Evolutionary conservation across 1,140 invertebrate species (phyloP).

Genomic region (Cotesia typhae): DNA sequence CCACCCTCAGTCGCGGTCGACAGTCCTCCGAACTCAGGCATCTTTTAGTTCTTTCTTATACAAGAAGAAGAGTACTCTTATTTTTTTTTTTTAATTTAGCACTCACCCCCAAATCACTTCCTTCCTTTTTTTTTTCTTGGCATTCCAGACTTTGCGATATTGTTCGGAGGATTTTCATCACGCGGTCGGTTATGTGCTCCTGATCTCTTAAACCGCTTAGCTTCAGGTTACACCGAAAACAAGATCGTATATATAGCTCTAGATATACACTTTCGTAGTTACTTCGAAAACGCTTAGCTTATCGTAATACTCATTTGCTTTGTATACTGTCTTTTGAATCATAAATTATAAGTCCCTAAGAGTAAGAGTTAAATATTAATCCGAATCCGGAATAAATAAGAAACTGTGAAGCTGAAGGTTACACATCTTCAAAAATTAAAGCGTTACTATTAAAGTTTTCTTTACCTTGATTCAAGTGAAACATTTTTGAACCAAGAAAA

Average conservation of each 20-base stretch:
- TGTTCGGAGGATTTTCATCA: slow-evolving; percentile 57
- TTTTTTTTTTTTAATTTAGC: not conserved
- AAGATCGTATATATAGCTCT: slow-evolving; percentile 48
- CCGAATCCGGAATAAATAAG: too few relatives aligned
- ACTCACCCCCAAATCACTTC: slow-evolving; percentile 38
- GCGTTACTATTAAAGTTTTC: too few relatives aligned
- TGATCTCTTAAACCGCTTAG: slow-evolving; percentile 66
- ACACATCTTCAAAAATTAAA: too few relatives aligned
- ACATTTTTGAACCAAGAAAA: too few relatives aligned
- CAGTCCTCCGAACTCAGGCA: slow-evolving; percentile 30
- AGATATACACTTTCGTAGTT: slow-evolving; percentile 41
- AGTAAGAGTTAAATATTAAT: too few relatives aligned
- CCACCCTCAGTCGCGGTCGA: slow-evolving; percentile 28
- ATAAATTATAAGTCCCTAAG: too few relatives aligned
- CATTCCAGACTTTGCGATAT: slow-evolving; percentile 52
- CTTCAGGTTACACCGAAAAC: slow-evolving; percentile 67
- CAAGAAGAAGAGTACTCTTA: too few relatives aligned
- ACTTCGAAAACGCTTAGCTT: slow-evolving; percentile 54
- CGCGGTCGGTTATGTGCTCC: slow-evolving; percentile 57
- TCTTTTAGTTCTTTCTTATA: slow-evolving; percentile 6
- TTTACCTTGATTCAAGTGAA: too few relatives aligned
- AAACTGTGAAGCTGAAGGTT: too few relatives aligned
- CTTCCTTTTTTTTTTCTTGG: not conserved
- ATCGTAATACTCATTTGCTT: slow-evolving; percentile 49
- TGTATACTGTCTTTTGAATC: slow-evolving; percentile 22